A percentile compares a stretch with the other conserved stretches of the same genome.
Conservation (phyloP, 2,797 vertebrate species). For the Cyprinella venusta region DNA sequence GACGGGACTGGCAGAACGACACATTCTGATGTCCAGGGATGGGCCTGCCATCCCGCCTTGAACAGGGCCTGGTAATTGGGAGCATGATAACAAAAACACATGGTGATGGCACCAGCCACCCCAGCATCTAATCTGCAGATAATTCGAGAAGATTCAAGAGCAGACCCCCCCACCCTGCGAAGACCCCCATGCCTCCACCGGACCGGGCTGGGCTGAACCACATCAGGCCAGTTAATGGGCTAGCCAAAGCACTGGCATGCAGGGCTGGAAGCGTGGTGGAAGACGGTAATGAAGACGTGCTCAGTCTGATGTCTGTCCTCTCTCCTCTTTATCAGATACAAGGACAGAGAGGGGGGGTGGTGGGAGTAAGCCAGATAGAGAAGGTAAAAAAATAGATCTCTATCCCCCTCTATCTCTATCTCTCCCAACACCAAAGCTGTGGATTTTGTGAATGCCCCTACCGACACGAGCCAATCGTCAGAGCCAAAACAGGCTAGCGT, state of each 20-base stretch:
- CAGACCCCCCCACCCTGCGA: slow-evolving; percentile 37
- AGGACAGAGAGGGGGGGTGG: slow-evolving; percentile 23
- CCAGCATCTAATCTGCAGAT: slow-evolving; percentile 48
- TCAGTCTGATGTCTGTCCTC: slow-evolving; percentile 54
- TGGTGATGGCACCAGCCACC: slow-evolving; percentile 49
- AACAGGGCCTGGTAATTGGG: slow-evolving; percentile 58
- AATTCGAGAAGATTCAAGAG: slow-evolving; percentile 57
- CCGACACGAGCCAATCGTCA: slow-evolving; percentile 30
- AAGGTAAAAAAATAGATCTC: slow-evolving; percentile 24
- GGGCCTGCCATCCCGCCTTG: slow-evolving; percentile 55
- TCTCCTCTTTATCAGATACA: slow-evolving; percentile 51
- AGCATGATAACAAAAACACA: slow-evolving; percentile 46
- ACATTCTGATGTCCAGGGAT: slow-evolving; percentile 59
- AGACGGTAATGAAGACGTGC: slow-evolving; percentile 75
- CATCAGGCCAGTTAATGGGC: slow-evolving; percentile 72
- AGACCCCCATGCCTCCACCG: slow-evolving; percentile 58
- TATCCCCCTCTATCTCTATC: slow-evolving; percentile 21
- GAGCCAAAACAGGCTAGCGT: slow-evolving; percentile 43
- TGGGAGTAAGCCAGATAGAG: slow-evolving; percentile 13
- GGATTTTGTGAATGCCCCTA: slow-evolving; percentile 47
- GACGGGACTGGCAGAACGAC: slow-evolving; percentile 56
- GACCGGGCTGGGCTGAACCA: slow-evolving; percentile 55
- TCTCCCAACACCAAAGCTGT: slow-evolving; percentile 41
- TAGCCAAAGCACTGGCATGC: slow-evolving; percentile 69
- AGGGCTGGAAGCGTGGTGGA: slow-evolving; percentile 69